Percentiles rank a stretch among this genome's conserved stretches.
These are phyloP conservation scores for Esox masquinongy DNA, from an alignment of 2,797 vertebrate genomes.

Conservation along the genomic window DNA sequence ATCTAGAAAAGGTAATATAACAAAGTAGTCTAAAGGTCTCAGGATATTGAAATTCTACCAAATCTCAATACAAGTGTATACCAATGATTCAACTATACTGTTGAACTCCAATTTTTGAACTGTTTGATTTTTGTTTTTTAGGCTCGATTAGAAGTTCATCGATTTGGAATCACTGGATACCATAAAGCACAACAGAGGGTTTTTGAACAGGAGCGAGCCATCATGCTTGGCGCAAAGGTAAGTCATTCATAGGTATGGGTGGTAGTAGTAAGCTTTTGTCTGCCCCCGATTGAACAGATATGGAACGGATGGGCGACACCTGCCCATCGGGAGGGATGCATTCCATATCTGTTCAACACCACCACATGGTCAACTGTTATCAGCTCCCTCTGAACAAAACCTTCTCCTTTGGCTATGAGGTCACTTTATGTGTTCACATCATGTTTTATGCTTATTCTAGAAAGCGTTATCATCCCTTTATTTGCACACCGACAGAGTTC, in stretches of 20 bases:
- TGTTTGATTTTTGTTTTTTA: constrained; percentile 33
- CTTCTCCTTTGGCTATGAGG: too few species aligned
- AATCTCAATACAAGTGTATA: not conserved
- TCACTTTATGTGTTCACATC: not conserved
- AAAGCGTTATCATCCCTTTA: not conserved
- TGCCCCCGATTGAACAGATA: too few species aligned
- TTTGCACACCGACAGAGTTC: not conserved
- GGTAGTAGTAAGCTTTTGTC: too few species aligned
- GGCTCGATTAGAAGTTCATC: constrained; percentile 81
- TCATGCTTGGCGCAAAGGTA: constrained; percentile 95
- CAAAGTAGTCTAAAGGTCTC: not conserved
- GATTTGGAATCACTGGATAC: constrained; percentile 80
- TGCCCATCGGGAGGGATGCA: too few species aligned
- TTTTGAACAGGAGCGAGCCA: constrained; percentile 83
- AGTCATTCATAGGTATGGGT: not conserved
- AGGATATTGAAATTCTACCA: not conserved
- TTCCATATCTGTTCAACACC: too few species aligned
- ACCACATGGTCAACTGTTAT: too few species aligned
- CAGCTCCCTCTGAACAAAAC: not conserved
- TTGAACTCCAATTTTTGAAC: constrained; percentile 8
- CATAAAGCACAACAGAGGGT: constrained; percentile 74
- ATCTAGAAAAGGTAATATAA: constrained; percentile 9
- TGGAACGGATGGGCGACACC: too few species aligned
- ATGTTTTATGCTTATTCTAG: not conserved
- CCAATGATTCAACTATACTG: not conserved